Base-by-base conservation (phyloP, 2,797 vertebrate species). In the Nyctalus aviator region DNA sequence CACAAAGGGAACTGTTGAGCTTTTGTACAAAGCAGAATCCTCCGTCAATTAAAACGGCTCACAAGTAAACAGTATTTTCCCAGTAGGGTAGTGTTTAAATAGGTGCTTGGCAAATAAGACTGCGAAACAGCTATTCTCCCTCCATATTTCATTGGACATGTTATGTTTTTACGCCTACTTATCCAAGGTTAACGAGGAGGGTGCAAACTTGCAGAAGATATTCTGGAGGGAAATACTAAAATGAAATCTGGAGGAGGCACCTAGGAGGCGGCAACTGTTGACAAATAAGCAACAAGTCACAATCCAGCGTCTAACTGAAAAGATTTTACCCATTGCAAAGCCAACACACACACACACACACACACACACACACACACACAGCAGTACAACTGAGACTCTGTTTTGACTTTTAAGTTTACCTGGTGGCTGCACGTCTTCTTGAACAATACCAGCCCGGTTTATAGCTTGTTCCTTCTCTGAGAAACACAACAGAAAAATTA, bases 361-460 rank as follows among this genome's bases (percentile, higher is more conserved):
- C 79, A 69, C 17, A 8, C 32, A 55, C 27, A 12, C 17, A n/a
- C 50, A 50, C 48, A 5, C 48, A 50, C 10, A 14, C 79, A 57
- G 4, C 6, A 48, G 25, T 3, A 85, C 59, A 68, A 21, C 35
- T 3, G 84, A 25, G 44, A 37, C 15, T 32, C 3, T 35, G 37
- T 35, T 73, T 62, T 82, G 76, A 37, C 44, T 83, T 62, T 53
- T 17, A 84, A 44, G 71, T 93, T 94, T 97, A 98, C 98, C 98
- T 98, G 97, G 92, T 91, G 98, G 98, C 85, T 99, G 98, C 92
- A 99, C 97, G 27, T 98, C 95, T 94, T 98, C 98, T 96, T 98
- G 98, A 93, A 98, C 85, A 90, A 98, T 94, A 78, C 98, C 98
- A 91, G 98, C 97, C 96, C 98, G 97, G 95, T 99, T 98, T 88